Evolutionary conservation across 2,113 vertebrate genomes (phyloP), one percentile per base, ranked within the genome.

Genomic region (Platysternon megacephalum): DNA sequence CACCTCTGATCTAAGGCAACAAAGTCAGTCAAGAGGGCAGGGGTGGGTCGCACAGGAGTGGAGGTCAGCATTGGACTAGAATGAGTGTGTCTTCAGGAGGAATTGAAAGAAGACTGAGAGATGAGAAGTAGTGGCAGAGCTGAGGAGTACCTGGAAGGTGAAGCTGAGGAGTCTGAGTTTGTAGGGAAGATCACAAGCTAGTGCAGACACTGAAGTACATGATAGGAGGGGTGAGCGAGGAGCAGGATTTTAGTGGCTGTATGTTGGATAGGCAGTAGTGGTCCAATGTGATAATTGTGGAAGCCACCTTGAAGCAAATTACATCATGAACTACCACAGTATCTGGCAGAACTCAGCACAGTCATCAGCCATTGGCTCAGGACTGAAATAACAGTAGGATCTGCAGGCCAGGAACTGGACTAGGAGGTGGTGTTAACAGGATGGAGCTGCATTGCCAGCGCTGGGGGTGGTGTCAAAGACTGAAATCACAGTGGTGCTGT

Each of bases 391-490:
- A 68, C 6, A 52, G 19, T 3, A 28, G 52, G 35, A 49, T 85
- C 12, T 72, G 11, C 78, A 46, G 39, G 39, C 21, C 72, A 4
- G 32, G 11, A 78, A 44, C 12, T 2, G 32, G 35, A 49, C 82
- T 12, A 24, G 29, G 0, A 1, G 26, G 11, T 0, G 29, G 58
- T 32, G 58, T 61, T 61, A 61, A 29, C 58, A 61, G 58, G 29
- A 16, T 61, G 0, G 26, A 49, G 39, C 79, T 51, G 42, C 44
- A 28, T 93, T 35, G 22, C 56, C 39, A 46, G 79, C 44, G 17
- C 39, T n/a, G 1, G 22, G 39, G 56, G 39, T 90, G 56, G 65
- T 83, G 58, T 52, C 56, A 46, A 26, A 53, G 46, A 1, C 55
- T 82, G 78, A 12, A 24, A 44, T 48, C 9, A 44, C 32, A 39